phyloP scores from a whole-genome alignment of 2,113 vertebrate genomes.

The Rafetus swinhoei region DNA sequence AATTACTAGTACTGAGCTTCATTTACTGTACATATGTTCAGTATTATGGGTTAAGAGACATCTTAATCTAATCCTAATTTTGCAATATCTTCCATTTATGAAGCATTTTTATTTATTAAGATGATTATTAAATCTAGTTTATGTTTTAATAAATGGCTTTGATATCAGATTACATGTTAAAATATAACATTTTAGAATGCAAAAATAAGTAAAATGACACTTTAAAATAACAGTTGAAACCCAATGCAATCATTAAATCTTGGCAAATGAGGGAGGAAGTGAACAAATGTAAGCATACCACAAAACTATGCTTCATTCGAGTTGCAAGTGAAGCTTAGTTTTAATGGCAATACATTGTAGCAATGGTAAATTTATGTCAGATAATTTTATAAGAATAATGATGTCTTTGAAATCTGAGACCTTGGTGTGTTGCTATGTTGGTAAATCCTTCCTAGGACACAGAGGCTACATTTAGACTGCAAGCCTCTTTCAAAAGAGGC shows the following conservation, averaged over 20 bases:
- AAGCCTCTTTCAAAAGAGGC: too few species aligned
- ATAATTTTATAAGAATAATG: background rate
- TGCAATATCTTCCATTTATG: background rate
- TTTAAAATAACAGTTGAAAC: background rate
- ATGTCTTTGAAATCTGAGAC: background rate
- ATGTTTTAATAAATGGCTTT: background rate
- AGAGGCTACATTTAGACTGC: too few species aligned
- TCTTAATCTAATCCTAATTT: background rate
- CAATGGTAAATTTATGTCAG: background rate
- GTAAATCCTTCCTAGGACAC: background rate
- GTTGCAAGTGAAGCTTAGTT: background rate
- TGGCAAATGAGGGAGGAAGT: background rate
- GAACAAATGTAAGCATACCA: background rate
- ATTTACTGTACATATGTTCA: background rate
- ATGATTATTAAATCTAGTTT: background rate
- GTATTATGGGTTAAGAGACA: background rate
- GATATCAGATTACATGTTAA: background rate
- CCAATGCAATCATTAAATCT: background rate
- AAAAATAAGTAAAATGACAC: background rate
- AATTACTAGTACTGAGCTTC: background rate
- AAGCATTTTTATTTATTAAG: background rate
- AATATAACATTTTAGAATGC: background rate
- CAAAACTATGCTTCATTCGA: background rate
- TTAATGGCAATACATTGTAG: background rate
- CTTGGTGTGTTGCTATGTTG: background rate